Evolutionary conservation across 2,797 vertebrate species (phyloP).

Genomic region (Pseudotriccus pelzelni): DNA sequence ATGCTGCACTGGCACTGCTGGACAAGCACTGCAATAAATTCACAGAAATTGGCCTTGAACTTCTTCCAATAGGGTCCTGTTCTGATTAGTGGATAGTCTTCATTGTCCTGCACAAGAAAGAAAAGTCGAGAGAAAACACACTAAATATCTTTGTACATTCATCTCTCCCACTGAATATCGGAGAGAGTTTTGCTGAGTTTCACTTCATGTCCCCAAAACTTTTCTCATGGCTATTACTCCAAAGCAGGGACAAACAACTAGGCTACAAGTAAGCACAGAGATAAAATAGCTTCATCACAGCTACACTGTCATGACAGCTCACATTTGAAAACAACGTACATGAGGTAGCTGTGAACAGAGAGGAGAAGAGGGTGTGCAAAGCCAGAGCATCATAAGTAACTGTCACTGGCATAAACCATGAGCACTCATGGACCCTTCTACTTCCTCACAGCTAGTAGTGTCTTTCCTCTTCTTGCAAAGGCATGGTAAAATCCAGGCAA

Average conservation of each 20-base stretch:
- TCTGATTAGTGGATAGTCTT: conserved; percentile 87
- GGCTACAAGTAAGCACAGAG: not conserved
- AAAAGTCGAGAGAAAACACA: not conserved
- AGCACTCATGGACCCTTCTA: not conserved
- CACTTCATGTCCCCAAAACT: accelerated
- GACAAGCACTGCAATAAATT: conserved; percentile 88
- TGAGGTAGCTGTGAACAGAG: not conserved
- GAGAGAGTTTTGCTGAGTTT: not conserved
- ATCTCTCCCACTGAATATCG: not conserved
- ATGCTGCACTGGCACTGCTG: conserved; percentile 86
- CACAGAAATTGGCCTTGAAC: conserved; percentile 89
- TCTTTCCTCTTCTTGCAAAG: not conserved
- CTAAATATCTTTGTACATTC: not conserved
- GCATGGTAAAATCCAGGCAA: not conserved
- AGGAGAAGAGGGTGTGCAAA: not conserved
- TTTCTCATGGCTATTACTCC: not conserved
- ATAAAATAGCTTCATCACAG: not conserved
- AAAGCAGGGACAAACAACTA: not conserved
- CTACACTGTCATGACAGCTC: not conserved
- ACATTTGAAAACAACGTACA: not conserved
- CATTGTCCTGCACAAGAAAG: conserved; percentile 77
- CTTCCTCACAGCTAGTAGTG: not conserved
- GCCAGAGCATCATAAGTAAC: not conserved
- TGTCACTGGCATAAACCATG: not conserved
- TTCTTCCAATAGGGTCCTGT: conserved; percentile 86